phyloP scores from a whole-genome alignment of 2,113 vertebrate genomes.

The Carassius gibelio region DNA sequence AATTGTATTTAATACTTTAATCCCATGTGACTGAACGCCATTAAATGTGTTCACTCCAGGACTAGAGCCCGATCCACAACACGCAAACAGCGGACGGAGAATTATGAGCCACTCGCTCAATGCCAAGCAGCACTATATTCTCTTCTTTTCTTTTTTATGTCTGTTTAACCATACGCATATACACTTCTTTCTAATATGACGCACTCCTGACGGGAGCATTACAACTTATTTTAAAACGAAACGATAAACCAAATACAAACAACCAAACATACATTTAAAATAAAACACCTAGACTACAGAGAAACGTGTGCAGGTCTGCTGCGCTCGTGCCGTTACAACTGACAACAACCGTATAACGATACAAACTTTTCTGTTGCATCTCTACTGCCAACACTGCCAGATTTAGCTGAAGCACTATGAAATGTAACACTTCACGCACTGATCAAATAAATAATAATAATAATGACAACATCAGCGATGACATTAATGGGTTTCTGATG shows the following conservation, averaged over 20 bases:
- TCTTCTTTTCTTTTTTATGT: no score
- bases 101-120: slow-evolving; percentile 71
- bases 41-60: slow-evolving; percentile 64
- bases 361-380: slow-evolving; percentile 5
- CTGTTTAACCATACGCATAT: no score
- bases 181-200: neutral
- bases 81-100: slow-evolving; percentile 70
- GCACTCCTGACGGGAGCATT: neutral
- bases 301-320: slow-evolving; percentile 7
- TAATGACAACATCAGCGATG: neutral
- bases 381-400: neutral
- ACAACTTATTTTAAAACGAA: neutral
- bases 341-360: neutral
- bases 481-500: neutral
- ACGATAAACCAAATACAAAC: neutral
- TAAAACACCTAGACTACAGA: neutral
- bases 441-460: neutral
- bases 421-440: no score
- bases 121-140: slow-evolving; percentile 63
- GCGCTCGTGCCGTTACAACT: neutral
- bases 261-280: neutral
- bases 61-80: slow-evolving; percentile 72
- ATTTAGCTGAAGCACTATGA: no score
- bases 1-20: neutral
- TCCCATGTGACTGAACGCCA: slow-evolving; percentile 3